These are phyloP conservation scores for Toxostoma redivivum DNA, from an alignment of 2,113 vertebrate genomes.

Conservation along the genomic window DNA sequence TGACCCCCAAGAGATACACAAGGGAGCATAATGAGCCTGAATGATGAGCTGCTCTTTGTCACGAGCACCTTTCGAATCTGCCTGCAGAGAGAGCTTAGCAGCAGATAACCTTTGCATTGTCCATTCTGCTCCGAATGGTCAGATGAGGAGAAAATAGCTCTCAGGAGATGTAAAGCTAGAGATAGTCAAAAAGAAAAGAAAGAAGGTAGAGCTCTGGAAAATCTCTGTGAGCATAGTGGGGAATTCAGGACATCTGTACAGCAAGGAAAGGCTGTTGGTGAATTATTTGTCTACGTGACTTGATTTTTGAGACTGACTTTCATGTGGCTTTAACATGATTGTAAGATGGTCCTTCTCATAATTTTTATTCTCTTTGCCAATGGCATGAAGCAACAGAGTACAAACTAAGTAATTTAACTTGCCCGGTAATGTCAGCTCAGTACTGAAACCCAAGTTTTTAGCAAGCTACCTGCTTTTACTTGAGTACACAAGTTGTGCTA, in stretches of 20 bases:
- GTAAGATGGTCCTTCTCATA: neutral
- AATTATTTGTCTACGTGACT: neutral
- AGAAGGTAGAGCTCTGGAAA: constrained; percentile 1
- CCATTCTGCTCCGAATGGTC: neutral
- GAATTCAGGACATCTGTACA: neutral
- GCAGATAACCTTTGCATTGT: constrained; percentile 32
- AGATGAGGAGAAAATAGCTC: constrained; percentile 15
- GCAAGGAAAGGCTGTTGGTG: neutral
- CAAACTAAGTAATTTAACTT: neutral
- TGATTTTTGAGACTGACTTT: neutral
- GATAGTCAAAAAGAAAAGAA: neutral
- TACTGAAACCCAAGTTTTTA: neutral
- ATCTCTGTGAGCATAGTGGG: neutral
- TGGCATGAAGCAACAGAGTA: neutral
- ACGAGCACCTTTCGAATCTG: neutral
- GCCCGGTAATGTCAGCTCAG: neutral
- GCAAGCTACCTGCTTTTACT: neutral
- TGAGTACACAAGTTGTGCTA: neutral
- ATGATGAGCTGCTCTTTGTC: constrained; percentile 28
- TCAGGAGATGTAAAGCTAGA: neutral
- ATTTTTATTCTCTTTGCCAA: neutral
- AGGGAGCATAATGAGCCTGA: neutral
- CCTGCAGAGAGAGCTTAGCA: neutral
- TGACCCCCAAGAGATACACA: neutral
- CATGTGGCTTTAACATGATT: neutral